phyloP scores from a whole-genome alignment of 2,113 vertebrate genomes.

The Polypterus bichir region DNA sequence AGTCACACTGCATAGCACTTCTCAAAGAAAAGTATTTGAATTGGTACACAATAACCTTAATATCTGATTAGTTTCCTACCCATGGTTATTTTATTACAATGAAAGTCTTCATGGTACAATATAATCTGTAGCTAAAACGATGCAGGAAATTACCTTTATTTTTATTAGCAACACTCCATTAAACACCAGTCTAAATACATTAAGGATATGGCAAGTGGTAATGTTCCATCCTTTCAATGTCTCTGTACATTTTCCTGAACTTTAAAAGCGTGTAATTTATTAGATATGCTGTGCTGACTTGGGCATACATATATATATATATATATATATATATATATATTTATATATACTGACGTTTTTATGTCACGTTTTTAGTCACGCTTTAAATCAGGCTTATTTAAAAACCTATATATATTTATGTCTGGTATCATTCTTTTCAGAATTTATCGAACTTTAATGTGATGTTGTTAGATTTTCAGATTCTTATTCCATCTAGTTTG shows the following conservation, averaged over 20 bases:
- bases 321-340: too few species aligned
- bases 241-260: conserved; percentile 18
- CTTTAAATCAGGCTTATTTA: too few species aligned
- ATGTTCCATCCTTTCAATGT: conserved; percentile 12
- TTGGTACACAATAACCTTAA: conserved; percentile 17
- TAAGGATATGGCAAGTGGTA: conserved; percentile 29
- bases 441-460: too few species aligned
- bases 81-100: conserved; percentile 26
- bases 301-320: conserved; percentile 1
- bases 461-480: too few species aligned
- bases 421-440: too few species aligned
- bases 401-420: too few species aligned
- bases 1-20: too few species aligned
- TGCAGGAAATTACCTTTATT: conserved; percentile 34
- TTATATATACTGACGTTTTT: too few species aligned
- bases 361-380: too few species aligned
- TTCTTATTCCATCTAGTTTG: too few species aligned
- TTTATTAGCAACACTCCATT: conserved; percentile 42
- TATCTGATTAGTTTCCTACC: too few species aligned
- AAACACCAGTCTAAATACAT: conserved; percentile 39
- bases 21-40: conserved; percentile 15
- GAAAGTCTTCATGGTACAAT: conserved; percentile 26
- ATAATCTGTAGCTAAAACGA: conserved; percentile 32
- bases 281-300: conserved; percentile 34
- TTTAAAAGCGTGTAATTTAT: conserved; percentile 31